Percentiles rank a stretch among this genome's conserved stretches.
Evolutionary conservation across 2,888 invertebrate species (phyloP).

Genomic region (Chrysolina oricalcia): DNA sequence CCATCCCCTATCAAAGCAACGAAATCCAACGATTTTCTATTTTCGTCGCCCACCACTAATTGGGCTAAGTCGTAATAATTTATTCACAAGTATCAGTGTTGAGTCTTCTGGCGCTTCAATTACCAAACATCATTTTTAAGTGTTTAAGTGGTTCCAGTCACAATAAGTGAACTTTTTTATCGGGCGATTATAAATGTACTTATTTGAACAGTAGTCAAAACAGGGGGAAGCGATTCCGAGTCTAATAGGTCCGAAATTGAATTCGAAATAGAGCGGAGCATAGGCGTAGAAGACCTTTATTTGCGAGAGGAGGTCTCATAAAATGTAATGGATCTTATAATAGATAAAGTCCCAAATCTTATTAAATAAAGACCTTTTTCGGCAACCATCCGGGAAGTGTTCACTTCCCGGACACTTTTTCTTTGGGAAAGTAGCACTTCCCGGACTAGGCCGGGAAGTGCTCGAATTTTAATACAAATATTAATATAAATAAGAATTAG

Average conservation of each 20-base stretch:
- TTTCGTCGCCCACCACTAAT: slow-evolving; percentile 49
- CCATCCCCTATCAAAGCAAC: no score
- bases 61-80: slow-evolving; percentile 48
- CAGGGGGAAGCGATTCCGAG: slow-evolving; percentile 50
- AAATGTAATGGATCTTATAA: no score
- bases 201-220: slow-evolving; percentile 61
- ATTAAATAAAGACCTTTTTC: no score
- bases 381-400: no score
- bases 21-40: slow-evolving; percentile 36
- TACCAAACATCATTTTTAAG: slow-evolving; percentile 56
- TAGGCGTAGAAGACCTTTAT: slow-evolving; percentile 26
- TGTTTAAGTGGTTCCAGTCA: slow-evolving; percentile 53
- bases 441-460: no score
- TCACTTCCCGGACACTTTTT: no score
- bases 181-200: slow-evolving; percentile 57
- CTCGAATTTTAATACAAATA: no score
- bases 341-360: no score
- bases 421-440: no score
- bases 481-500: no score
- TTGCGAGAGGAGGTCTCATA: background rate
- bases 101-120: slow-evolving; percentile 52
- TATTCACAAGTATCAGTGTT: slow-evolving; percentile 51
- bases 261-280: slow-evolving; percentile 24
- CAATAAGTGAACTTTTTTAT: slow-evolving; percentile 50
- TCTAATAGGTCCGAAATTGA: slow-evolving; percentile 25